Evolutionary conservation across 2,113 vertebrate species (phyloP), one percentile per base, ranked within the genome.

Genomic region (Corapipo altera): DNA sequence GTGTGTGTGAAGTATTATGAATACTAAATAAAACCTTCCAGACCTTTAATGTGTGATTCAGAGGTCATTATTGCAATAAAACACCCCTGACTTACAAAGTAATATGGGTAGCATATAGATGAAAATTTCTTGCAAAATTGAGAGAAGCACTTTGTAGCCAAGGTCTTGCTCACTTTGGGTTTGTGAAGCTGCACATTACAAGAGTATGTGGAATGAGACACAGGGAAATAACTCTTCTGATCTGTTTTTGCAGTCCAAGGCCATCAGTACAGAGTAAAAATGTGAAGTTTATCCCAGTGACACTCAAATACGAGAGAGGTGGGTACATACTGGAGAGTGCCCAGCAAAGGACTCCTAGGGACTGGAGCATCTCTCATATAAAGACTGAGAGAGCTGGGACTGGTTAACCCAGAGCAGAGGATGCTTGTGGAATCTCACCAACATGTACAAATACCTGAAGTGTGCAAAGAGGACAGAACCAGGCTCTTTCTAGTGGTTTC

Each of bases 221-320:
- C 6, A 19, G 9, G 46, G 41, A 65, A 73, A 32, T 30, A 22
- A 64, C 7, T 6, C 15, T 78, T 85, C 35, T 59, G 30, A 13
- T 48, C 11, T 32, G 2, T 76, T 10, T 41, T 58, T 52, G 13
- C 52, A 17, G 4, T 39, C 48, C 27, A 59, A 49, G 81, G 9
- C 12, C 35, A 39, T 12, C 16, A 3, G 2, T 11, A 33, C 0
- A 1, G 33, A 35, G 4, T 3, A 7, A 7, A 75, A 81, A 62
- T 3, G 12, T 33, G 12, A 69, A 49, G 27, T 52, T 80, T 2
- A 5, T 39, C 15, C 26, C 15, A 37, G 22, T 7, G 58, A 15
- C 54, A 51, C 8, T 23, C 32, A 55, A 35, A 44, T 11, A 12
- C 4, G 4, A 14, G 12, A 48, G 18, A 78, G 4, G 24, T 2